A percentile compares a stretch with the other conserved stretches of the same genome.
Conservation (phyloP, 2,888 invertebrate genomes). For the Cryptocephalus moraei region DNA sequence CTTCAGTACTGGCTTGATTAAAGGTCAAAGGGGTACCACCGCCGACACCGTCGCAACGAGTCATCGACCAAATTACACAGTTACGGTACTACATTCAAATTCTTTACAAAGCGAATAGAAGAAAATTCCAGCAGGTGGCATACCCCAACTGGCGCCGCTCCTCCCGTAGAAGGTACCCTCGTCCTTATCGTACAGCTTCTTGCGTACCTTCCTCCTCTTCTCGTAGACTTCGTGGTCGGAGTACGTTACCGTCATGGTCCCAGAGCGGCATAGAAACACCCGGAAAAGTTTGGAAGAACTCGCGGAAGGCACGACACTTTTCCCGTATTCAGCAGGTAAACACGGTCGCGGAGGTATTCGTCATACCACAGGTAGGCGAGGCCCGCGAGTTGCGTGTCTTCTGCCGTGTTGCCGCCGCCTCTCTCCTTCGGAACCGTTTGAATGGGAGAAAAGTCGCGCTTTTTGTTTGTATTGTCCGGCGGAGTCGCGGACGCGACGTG, state of each 20-base stretch:
- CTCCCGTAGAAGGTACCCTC: conserved; percentile 52
- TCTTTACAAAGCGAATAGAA: background rate
- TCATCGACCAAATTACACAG: no score
- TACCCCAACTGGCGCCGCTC: conserved; percentile 56
- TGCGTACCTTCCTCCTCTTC: conserved; percentile 2
- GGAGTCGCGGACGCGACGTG: no score
- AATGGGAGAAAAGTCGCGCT: background rate
- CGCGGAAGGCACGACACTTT: background rate
- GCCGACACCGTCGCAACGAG: no score
- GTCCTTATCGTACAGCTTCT: conserved; percentile 42
- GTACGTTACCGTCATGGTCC: conserved; percentile 8
- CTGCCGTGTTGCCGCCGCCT: no score
- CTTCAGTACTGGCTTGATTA: no score
- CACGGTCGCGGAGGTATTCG: background rate
- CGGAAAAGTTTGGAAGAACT: background rate
- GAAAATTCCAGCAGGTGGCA: conserved; percentile 24
- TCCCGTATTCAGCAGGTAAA: no score
- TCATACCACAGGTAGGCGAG: conserved; percentile 12
- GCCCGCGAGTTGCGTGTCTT: background rate
- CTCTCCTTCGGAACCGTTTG: no score
- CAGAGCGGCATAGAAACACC: conserved; percentile 2
- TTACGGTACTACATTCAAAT: background rate
- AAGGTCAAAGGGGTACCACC: no score
- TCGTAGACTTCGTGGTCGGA: background rate
- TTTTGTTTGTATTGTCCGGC: background rate